Conservation (phyloP, 2,888 invertebrate genomes). For the Tachina lurida region DNA sequence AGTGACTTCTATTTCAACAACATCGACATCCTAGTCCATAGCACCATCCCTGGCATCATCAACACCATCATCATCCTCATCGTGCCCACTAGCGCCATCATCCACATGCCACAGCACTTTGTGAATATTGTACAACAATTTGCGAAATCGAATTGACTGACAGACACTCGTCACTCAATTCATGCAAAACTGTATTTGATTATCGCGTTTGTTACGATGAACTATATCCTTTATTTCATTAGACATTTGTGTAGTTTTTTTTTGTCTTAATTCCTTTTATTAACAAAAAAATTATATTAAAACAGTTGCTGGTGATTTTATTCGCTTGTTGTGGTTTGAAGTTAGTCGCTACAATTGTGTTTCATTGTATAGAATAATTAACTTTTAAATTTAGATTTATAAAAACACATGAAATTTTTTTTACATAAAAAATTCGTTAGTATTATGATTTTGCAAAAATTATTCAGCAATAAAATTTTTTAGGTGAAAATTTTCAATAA, state of each 20-base stretch:
- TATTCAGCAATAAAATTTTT: no score
- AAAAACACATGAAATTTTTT: no score
- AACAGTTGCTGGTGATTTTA: background rate
- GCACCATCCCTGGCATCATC: conserved; percentile 20
- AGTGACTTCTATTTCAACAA: conserved; percentile 3
- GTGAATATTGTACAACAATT: conserved; percentile 67
- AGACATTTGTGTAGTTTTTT: conserved; percentile 31
- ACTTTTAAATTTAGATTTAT: no score
- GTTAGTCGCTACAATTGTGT: no score
- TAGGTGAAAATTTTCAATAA: no score
- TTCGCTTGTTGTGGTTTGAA: background rate
- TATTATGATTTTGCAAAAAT: no score
- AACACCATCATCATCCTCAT: background rate
- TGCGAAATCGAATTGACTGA: conserved; percentile 68
- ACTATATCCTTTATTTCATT: conserved; percentile 60
- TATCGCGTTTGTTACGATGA: conserved; percentile 44
- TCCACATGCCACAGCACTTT: conserved; percentile 37
- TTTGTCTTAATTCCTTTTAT: background rate
- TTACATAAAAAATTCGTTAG: no score
- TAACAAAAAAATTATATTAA: background rate
- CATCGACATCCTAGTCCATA: conserved; percentile 16
- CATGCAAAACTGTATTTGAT: conserved; percentile 60
- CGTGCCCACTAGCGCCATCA: conserved; percentile 26
- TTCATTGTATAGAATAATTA: no score
- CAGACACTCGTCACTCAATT: conserved; percentile 64